These are phyloP conservation scores for Tenthredo mesomela DNA, from an alignment of 2,888 invertebrate species.

Conservation along the genomic window DNA sequence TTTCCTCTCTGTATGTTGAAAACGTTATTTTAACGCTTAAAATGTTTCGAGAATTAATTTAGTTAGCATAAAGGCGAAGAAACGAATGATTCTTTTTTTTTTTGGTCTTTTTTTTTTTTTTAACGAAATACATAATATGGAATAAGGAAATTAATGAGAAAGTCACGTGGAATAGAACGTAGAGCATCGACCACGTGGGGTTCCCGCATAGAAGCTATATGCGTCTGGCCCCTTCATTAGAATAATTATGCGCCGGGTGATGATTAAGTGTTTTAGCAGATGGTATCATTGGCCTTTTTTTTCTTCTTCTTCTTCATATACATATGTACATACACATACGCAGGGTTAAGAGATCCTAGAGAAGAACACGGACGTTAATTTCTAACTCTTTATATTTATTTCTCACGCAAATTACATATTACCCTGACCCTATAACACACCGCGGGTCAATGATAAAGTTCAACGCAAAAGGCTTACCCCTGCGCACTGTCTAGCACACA, in stretches of 20 bases:
- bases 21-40: neutral
- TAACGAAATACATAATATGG: neutral
- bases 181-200: slow-evolving; percentile 27
- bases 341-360: neutral
- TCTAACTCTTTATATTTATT: neutral
- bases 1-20: neutral
- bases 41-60: neutral
- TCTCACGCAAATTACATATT: slow-evolving; percentile 48
- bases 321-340: too few species aligned
- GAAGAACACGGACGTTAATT: slow-evolving; percentile 20
- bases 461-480: slow-evolving; percentile 21
- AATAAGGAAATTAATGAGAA: neutral
- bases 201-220: slow-evolving; percentile 42
- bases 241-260: slow-evolving; percentile 66
- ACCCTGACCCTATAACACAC: neutral
- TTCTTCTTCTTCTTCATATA: neutral
- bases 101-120: too few species aligned
- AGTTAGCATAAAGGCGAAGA: neutral
- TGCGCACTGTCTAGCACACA: too few species aligned
- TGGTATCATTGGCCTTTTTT: slow-evolving; percentile 54
- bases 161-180: slow-evolving; percentile 3
- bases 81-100: neutral
- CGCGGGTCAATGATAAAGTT: neutral
- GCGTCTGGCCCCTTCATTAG: slow-evolving; percentile 68
- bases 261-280: slow-evolving; percentile 65